These are phyloP conservation scores for Ia io DNA, from an alignment of 2,113 vertebrate genomes.

Conservation along the genomic window DNA sequence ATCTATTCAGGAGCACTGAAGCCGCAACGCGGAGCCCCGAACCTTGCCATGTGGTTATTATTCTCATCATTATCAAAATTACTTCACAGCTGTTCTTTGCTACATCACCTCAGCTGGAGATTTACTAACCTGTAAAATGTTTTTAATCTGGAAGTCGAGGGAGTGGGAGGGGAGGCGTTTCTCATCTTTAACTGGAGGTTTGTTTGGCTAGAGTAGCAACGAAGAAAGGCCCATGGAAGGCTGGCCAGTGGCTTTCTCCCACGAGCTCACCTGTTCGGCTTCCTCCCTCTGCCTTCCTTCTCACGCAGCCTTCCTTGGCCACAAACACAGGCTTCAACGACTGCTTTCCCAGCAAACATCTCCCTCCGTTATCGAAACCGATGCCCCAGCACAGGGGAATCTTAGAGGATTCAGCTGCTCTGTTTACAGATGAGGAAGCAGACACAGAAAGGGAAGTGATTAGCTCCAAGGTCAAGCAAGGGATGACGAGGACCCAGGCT, in stretches of 20 bases:
- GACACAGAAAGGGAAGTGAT: neutral
- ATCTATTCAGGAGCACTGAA: slow-evolving; percentile 99
- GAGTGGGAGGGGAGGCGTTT: slow-evolving; percentile 80
- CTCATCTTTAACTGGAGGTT: slow-evolving; percentile 69
- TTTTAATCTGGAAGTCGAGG: slow-evolving; percentile 89
- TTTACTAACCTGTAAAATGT: slow-evolving; percentile 89
- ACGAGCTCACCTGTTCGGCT: slow-evolving; percentile 64
- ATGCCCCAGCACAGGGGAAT: neutral
- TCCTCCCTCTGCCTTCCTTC: slow-evolving; percentile 63
- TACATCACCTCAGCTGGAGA: slow-evolving; percentile 94
- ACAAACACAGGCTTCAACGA: neutral
- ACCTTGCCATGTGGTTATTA: slow-evolving; percentile 96
- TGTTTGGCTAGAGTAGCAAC: slow-evolving; percentile 71
- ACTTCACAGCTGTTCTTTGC: slow-evolving; percentile 98
- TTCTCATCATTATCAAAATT: slow-evolving; percentile 99
- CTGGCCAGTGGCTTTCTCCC: slow-evolving; percentile 52
- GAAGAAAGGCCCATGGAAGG: neutral
- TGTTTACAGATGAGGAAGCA: slow-evolving; percentile 24
- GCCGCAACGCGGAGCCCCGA: slow-evolving; percentile 97
- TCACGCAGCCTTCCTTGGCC: neutral
- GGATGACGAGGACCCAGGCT: neutral
- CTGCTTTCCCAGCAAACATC: neutral
- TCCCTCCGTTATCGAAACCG: neutral
- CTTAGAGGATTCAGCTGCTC: neutral
- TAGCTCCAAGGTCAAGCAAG: neutral